Percentiles rank a stretch among this genome's conserved stretches.
These are phyloP conservation scores for Nannoperca obscura DNA, from an alignment of 2,797 vertebrate species.

Conservation along the genomic window DNA sequence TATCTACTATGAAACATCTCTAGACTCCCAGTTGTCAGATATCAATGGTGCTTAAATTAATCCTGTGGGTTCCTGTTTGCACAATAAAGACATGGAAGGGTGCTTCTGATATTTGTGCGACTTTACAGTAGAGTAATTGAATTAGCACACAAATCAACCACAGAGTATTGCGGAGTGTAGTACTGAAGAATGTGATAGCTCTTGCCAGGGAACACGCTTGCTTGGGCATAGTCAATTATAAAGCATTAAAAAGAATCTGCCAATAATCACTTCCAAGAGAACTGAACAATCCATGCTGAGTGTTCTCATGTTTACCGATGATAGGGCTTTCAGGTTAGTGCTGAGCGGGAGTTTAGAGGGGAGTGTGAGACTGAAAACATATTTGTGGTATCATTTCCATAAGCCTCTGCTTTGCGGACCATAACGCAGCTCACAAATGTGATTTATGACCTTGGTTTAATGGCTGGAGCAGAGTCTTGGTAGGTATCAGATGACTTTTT, in stretches of 20 bases:
- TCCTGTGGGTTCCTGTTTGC: conserved; percentile 81
- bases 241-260: conserved; percentile 79
- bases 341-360: conserved; percentile 62
- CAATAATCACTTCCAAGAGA: conserved; percentile 80
- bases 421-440: conserved; percentile 83
- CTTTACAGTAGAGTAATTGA: conserved; percentile 80
- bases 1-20: conserved; percentile 80
- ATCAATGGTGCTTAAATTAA: conserved; percentile 82
- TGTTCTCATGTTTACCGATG: conserved; percentile 75
- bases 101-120: conserved; percentile 79
- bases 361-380: conserved; percentile 77
- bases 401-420: conserved; percentile 80
- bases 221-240: conserved; percentile 74
- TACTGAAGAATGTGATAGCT: conserved; percentile 65
- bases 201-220: conserved; percentile 63
- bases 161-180: conserved; percentile 44
- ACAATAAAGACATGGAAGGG: conserved; percentile 80
- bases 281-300: conserved; percentile 73
- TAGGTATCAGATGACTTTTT: conserved; percentile 88
- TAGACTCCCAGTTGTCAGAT: conserved; percentile 82
- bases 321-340: conserved; percentile 76
- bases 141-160: conserved; percentile 77
- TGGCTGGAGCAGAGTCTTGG: conserved; percentile 83
- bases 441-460: conserved; percentile 90
- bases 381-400: conserved; percentile 86